phyloP scores from a whole-genome alignment of 2,113 vertebrate species.

The Caranx melampygus region DNA sequence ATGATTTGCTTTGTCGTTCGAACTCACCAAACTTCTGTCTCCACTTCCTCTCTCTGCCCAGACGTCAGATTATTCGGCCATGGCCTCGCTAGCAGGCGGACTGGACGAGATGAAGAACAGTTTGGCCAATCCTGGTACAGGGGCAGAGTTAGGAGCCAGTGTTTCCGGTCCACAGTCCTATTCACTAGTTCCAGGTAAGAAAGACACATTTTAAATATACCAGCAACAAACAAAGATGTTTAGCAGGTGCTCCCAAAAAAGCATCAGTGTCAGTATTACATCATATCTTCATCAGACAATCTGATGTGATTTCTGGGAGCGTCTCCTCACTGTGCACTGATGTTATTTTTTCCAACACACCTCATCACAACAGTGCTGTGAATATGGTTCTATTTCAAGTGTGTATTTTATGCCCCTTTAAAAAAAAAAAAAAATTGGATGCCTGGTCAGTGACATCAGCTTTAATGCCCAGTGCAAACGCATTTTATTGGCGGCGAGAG shows the following conservation, averaged over 20 bases:
- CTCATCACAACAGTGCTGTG: not conserved
- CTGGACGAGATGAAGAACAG: constrained; percentile 98
- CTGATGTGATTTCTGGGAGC: not conserved
- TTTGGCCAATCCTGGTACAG: constrained; percentile 89
- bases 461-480: not conserved
- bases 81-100: constrained; percentile 95
- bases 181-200: constrained; percentile 94
- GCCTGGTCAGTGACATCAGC: not conserved
- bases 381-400: not conserved
- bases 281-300: not conserved
- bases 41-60: constrained; percentile 75
- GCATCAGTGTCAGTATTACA: not conserved
- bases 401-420: not conserved
- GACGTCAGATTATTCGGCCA: constrained; percentile 96
- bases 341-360: too few relatives aligned
- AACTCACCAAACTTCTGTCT: constrained; percentile 38
- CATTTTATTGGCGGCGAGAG: not conserved
- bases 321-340: not conserved
- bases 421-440: not conserved
- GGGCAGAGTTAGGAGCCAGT: constrained; percentile 90
- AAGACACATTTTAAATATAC: not conserved
- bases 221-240: not conserved
- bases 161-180: constrained; percentile 96
- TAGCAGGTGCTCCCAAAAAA: not conserved
- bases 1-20: constrained; percentile 38